These are phyloP conservation scores for Halcyon chelicuti DNA, from an alignment of 2,797 vertebrate genomes.

Conservation along the genomic window DNA sequence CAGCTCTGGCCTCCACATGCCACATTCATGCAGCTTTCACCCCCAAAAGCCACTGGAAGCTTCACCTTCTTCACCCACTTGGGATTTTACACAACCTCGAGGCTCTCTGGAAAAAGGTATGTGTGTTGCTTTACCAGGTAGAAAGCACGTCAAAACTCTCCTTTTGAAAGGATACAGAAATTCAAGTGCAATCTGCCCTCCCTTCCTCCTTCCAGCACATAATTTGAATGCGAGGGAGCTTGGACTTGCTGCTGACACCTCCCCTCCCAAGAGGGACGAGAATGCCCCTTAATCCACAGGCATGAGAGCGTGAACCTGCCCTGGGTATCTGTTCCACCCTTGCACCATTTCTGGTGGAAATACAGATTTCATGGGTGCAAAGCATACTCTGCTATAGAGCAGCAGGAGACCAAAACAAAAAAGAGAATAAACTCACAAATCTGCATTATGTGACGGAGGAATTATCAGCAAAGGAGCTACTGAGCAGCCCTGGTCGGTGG, in stretches of 20 bases:
- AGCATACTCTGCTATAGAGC: background rate
- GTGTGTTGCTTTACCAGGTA: fast-evolving
- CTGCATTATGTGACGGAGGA: conserved; percentile 29
- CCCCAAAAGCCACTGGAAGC: background rate
- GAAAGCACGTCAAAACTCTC: background rate
- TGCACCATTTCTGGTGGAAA: background rate
- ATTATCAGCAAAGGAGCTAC: background rate
- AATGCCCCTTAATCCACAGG: background rate
- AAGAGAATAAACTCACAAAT: background rate
- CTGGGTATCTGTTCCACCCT: background rate
- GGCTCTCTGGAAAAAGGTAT: fast-evolving
- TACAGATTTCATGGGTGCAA: fast-evolving
- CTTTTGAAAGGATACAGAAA: background rate
- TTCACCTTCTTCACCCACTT: background rate
- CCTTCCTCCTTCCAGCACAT: conserved; percentile 20
- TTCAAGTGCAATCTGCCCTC: background rate
- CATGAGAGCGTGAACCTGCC: background rate
- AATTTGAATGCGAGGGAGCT: background rate
- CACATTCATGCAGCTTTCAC: background rate
- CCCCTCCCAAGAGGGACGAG: background rate
- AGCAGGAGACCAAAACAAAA: background rate
- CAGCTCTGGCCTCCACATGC: background rate
- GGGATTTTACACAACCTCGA: background rate
- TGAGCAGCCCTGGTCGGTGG: background rate
- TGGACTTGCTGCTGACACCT: background rate